Evolutionary conservation across 2,113 vertebrate genomes (phyloP), one percentile per base, ranked within the genome.

Genomic region (Nesoenas mayeri): DNA sequence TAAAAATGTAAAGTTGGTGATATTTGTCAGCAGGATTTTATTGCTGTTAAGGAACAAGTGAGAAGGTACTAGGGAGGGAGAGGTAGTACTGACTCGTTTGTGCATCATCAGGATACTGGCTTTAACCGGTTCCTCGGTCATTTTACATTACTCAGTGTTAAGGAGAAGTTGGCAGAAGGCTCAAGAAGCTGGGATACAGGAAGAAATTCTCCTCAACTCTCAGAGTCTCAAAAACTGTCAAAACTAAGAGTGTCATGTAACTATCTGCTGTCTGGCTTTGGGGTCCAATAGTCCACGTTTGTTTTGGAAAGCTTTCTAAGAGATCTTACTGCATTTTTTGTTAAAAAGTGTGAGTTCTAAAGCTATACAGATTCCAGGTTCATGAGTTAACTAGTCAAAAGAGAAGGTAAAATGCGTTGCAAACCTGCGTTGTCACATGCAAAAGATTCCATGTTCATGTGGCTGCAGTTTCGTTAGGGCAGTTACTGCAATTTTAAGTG

Each of bases 1-100:
- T 58, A 9, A 9, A 34, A 20, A 9, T 5, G 5, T 26, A 2
- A 7, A 0, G 0, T 9, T 61, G 36, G 8, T 44, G 21, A 12
- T 67, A 4, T 60, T 5, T 54, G 19, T 16, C 62, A 74, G 85
- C 15, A 34, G 67, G 64, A 1, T 56, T 88, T 72, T 69, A 20
- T 22, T 69, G 13, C 14, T 3, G 1, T 25, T 69, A 7, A 4
- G 32, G 54, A 54, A 31, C 38, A 34, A 72, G 11, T 44, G 79
- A 38, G 1, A 2, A 11, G 22, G 25, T 36, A 19, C 0, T 16
- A 15, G 44, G 13, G 26, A 56, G 38, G 48, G 64, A 69, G 67
- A 32, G 26, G 3, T 8, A 17, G 3, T 3, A 31, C 19, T 28
- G 24, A 8, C 28, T 16, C 31, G 7, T 78, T 54, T 70, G 79